Evolutionary conservation across 2,113 vertebrate genomes (phyloP).

Genomic region (Crotalus horridus): DNA sequence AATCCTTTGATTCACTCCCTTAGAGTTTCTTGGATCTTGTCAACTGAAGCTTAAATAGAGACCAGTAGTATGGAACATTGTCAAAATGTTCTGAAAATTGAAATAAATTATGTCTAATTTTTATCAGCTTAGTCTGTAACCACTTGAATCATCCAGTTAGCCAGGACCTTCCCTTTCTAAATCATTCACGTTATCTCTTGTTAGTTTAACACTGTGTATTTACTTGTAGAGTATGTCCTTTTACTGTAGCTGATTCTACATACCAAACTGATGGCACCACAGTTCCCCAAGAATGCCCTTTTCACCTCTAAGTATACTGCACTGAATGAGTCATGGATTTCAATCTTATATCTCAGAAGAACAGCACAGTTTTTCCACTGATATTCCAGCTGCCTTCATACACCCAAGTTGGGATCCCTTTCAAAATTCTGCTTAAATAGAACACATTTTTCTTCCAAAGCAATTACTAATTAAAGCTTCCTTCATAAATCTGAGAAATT

Average conservation of each 20-base stretch:
- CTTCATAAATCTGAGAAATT: neutral
- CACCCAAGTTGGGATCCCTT: constrained; percentile 6
- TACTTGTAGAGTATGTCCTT: constrained; percentile 60
- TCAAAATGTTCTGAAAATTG: constrained; percentile 65
- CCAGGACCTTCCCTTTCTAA: constrained; percentile 67
- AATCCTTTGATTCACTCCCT: constrained; percentile 58
- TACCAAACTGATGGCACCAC: constrained; percentile 52
- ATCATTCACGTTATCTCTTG: constrained; percentile 67
- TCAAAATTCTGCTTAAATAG: constrained; percentile 20
- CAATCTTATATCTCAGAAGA: constrained; percentile 43
- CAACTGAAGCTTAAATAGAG: constrained; percentile 62
- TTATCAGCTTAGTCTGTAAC: constrained; percentile 66
- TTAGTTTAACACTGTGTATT: constrained; percentile 65
- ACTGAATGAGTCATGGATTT: constrained; percentile 55
- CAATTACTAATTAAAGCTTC: neutral
- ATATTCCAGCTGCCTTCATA: constrained; percentile 35
- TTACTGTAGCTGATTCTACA: constrained; percentile 53
- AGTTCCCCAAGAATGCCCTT: constrained; percentile 60
- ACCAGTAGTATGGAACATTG: constrained; percentile 65
- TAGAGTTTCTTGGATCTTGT: constrained; percentile 54
- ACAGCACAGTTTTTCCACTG: constrained; percentile 45
- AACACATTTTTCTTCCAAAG: neutral
- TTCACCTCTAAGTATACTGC: constrained; percentile 60
- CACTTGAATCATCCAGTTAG: constrained; percentile 61
- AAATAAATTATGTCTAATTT: constrained; percentile 63